These are phyloP conservation scores for Oscheius sp. DNA, from an alignment of 2,888 invertebrate species.

Conservation along the genomic window DNA sequence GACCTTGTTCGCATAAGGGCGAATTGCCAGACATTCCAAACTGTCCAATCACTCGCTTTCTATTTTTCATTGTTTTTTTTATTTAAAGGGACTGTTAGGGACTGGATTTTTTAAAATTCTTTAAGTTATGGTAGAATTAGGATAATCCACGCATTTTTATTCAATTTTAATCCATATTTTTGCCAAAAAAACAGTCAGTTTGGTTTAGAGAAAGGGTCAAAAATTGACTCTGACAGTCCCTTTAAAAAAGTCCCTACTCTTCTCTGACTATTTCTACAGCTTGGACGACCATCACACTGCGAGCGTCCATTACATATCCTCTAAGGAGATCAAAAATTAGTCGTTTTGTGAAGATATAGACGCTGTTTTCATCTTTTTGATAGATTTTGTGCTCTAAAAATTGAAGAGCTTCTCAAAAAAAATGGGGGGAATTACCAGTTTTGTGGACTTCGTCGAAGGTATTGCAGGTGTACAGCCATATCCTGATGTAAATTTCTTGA, in stretches of 20 bases:
- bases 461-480: background rate
- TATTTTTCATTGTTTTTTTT: too few species aligned
- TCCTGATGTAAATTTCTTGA: background rate
- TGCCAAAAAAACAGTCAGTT: background rate
- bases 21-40: slow-evolving; percentile 20
- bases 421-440: slow-evolving; percentile 1
- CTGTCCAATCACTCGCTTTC: slow-evolving; percentile 11
- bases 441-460: slow-evolving; percentile 25
- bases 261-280: slow-evolving; percentile 6
- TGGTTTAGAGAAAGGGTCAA: background rate
- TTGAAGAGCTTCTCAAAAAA: too few species aligned
- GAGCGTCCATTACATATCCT: background rate
- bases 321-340: slow-evolving; percentile 22
- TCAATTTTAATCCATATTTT: too few species aligned
- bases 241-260: slow-evolving; percentile 15
- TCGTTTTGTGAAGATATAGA: slow-evolving; percentile 15
- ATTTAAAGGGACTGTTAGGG: too few species aligned
- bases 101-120: too few species aligned
- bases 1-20: slow-evolving; percentile 13
- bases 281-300: slow-evolving; percentile 15
- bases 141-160: too few species aligned
- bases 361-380: slow-evolving; percentile 8
- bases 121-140: too few species aligned
- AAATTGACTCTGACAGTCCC: too few species aligned
- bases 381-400: slow-evolving; percentile 13